Evolutionary conservation across 2,113 vertebrate species (phyloP).

Genomic region (Cavia aperea): DNA sequence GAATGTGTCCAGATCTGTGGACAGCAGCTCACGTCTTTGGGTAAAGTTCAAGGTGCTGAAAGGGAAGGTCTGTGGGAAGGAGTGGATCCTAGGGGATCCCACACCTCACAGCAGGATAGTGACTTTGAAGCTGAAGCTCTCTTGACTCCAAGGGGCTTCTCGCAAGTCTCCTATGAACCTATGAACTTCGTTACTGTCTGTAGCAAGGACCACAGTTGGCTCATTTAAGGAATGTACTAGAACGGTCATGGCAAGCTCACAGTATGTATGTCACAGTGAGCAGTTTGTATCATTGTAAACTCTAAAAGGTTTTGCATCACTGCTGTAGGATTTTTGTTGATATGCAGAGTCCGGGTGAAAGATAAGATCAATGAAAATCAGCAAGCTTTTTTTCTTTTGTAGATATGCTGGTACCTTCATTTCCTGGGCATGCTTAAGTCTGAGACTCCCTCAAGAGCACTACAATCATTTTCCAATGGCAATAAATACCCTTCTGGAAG

Average conservation of each 20-base stretch:
- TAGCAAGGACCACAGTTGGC: not conserved
- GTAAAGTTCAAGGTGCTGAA: not conserved
- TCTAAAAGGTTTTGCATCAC: not conserved
- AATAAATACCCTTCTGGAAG: not conserved
- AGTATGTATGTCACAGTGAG: not conserved
- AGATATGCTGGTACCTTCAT: not conserved
- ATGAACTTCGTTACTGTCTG: not conserved
- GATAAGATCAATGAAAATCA: not conserved
- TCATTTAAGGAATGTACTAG: not conserved
- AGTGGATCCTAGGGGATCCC: too few relatives aligned
- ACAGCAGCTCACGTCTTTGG: not conserved
- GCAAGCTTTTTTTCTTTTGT: not conserved
- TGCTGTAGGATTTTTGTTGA: not conserved
- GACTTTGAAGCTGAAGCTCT: not conserved
- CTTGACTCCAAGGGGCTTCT: not conserved
- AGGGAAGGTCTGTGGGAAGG: not conserved
- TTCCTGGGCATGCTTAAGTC: not conserved
- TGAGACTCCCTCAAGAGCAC: not conserved
- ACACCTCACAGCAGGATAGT: not conserved
- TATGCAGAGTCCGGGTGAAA: not conserved
- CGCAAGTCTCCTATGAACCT: not conserved
- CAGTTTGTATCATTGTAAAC: not conserved
- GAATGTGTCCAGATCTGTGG: not conserved
- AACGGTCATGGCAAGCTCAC: not conserved
- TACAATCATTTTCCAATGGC: not conserved